Evolutionary conservation across 2,888 invertebrate species (phyloP), one percentile per base, ranked within the genome.

Genomic region (Hybos culiciformis): DNA sequence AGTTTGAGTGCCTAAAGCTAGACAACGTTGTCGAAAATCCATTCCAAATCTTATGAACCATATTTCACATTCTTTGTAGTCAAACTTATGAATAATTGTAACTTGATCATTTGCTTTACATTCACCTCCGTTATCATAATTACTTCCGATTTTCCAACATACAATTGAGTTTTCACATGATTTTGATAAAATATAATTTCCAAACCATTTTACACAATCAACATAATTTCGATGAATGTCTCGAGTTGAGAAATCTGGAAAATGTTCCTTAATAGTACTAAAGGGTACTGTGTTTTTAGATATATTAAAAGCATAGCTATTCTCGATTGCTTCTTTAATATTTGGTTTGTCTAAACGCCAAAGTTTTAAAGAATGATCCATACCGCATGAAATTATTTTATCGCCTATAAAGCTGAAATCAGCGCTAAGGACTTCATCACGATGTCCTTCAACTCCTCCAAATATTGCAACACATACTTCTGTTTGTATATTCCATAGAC

Each of bases 141-240:
- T n/a, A 51, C 80, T 77, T 4, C 94, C 94, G 0, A 93, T 92
- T 68, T 93, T 94, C 96, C 96, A 97, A 63, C 92, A 91, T 17
- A 93, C 86, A 50, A 97, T 92, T 20, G 86, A 83, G 58, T 96
- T 94, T 64, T 97, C 96, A 61, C 96, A 96, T 0, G 94, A 94
- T 77, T 94, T 94, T 2, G 93, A 92, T 18, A 94, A 70, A 42
- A 97, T 79, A 59, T 94, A 85, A 62, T 92, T 85, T 0, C 96
- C 96, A 63, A 91, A 82, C 92, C 96, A 96, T 53, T 87, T 77
- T 0, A 94, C 94, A 65, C 97, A 98, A 60, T 98, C 98, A 1
- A 98, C 96, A 68, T 98, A 98, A 68, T 98, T 98, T 43, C 90
- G 78, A 63, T 98, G 98, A 50, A 98, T 88, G 62, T 98, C 97